Base-by-base conservation (phyloP, 2,888 invertebrate species). In the Pseudococcus longispinus region DNA sequence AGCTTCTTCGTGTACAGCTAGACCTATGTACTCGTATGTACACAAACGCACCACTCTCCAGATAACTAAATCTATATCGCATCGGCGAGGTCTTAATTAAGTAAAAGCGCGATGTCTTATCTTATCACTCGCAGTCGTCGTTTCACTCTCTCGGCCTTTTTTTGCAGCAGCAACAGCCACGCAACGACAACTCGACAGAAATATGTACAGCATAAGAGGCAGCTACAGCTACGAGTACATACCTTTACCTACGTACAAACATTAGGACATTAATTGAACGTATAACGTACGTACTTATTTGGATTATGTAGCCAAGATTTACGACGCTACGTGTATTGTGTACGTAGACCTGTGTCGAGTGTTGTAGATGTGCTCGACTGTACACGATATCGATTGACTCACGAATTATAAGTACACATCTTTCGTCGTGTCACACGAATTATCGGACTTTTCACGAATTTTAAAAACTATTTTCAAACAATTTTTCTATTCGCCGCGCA, bases 31-130 rank as follows among this genome's bases (percentile, higher is more conserved):
- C 2, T 11, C 46, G 6, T 46, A 51, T 8, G 51, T 51, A 51
- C 51, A 20, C 20, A 65, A 26, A 65, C 11, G 65, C 26, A 26
- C 23, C 26, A 65, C 65, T 65, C 26, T 13, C n/a, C n/a, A 65
- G 70, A 29, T 29, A 29, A 70, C 29, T 70, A 29, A 70, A 70
- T 70, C 70, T 70, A 70, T 70, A 23, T n/a, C 9, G 37, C 37
- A 65, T 23, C 60, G 70, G n/a, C 70, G 70, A 70, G 70, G 70
- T 70, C 70, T 70, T 70, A 70, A 70, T 70, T 70, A 70, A 70
- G 70, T 70, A 70, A 70, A 70, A 70, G 70, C 70, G 70, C 70
- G 70, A 70, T 70, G 29, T 29, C 70, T 60, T 70, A 70, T 70
- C 70, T 70, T 70, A 65, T 65, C 65, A 51, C n/a, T 60, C 23